A percentile compares a stretch with the other conserved stretches of the same genome.
Conservation (phyloP, 2,113 vertebrate species). For the Taurulus bubalis region DNA sequence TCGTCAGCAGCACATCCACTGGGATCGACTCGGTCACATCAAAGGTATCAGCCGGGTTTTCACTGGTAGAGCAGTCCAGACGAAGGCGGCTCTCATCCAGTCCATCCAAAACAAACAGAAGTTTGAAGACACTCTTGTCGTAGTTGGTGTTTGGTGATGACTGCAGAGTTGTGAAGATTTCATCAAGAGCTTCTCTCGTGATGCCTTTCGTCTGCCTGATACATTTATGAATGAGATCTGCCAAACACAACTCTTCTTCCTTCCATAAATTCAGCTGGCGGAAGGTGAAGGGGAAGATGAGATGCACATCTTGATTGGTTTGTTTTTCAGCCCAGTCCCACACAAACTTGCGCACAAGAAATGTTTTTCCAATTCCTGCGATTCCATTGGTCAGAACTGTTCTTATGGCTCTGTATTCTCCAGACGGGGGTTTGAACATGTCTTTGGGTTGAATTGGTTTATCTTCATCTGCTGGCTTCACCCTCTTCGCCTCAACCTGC, state of each 20-base stretch:
- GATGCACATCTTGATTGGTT: constrained; percentile 39
- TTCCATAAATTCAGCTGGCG: constrained; percentile 37
- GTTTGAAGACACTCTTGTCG: constrained; percentile 39
- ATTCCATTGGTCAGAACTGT: constrained; percentile 55
- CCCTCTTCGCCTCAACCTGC: background rate
- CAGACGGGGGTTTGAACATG: constrained; percentile 13
- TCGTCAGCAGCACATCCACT: background rate
- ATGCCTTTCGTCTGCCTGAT: background rate
- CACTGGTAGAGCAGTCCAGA: constrained; percentile 7
- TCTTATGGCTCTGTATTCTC: constrained; percentile 26
- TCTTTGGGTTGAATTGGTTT: constrained; percentile 4
- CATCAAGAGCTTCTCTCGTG: background rate
- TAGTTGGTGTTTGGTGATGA: constrained; percentile 48
- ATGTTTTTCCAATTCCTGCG: constrained; percentile 53
- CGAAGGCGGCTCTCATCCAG: constrained; percentile 3
- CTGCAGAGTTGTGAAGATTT: constrained; percentile 38
- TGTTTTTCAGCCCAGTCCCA: constrained; percentile 39
- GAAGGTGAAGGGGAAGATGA: constrained; percentile 50
- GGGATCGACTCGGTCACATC: background rate
- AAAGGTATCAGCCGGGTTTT: too few species aligned
- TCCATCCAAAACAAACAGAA: constrained; percentile 42
- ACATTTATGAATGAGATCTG: constrained; percentile 43
- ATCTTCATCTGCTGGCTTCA: constrained; percentile 1
- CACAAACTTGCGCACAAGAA: constrained; percentile 24
- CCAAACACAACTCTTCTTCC: constrained; percentile 18